Conservation (phyloP, 2,888 invertebrate genomes). For the Maniola hyperantus region DNA sequence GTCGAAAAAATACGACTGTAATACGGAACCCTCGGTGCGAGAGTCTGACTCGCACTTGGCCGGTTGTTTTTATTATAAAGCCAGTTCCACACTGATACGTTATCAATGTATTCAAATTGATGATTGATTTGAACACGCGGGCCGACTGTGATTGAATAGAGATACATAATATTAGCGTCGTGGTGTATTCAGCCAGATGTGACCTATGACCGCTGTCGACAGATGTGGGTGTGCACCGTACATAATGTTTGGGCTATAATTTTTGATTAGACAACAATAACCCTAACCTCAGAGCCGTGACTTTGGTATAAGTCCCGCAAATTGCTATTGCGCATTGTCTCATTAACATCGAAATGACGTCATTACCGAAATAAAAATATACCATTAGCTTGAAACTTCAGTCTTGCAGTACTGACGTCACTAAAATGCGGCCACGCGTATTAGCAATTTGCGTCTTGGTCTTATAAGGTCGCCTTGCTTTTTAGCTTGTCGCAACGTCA, state of each 20-base stretch:
- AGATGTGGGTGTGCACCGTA: slow-evolving; percentile 54
- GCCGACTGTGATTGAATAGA: slow-evolving; percentile 73
- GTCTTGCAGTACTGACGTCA: no score
- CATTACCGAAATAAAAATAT: no score
- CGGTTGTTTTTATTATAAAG: slow-evolving; percentile 57
- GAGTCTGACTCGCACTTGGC: no score
- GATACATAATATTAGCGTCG: slow-evolving; percentile 79
- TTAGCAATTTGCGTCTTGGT: no score
- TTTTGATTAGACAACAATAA: slow-evolving; percentile 38
- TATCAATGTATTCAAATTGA: slow-evolving; percentile 78
- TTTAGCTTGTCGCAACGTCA: neutral
- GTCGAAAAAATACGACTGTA: no score
- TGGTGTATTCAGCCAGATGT: slow-evolving; percentile 61
- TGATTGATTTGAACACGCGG: slow-evolving; percentile 71
- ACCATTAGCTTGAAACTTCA: no score
- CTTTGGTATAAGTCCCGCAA: neutral
- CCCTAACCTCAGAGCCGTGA: neutral
- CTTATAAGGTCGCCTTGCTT: neutral
- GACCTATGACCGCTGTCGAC: slow-evolving; percentile 61
- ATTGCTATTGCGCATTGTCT: neutral
- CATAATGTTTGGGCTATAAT: slow-evolving; percentile 48
- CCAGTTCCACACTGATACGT: slow-evolving; percentile 51
- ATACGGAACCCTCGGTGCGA: no score
- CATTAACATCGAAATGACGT: no score
- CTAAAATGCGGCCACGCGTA: no score